Evolutionary conservation across 2,888 invertebrate genomes (phyloP), one percentile per base, ranked within the genome.

Genomic region (Eupithecia subumbrata): DNA sequence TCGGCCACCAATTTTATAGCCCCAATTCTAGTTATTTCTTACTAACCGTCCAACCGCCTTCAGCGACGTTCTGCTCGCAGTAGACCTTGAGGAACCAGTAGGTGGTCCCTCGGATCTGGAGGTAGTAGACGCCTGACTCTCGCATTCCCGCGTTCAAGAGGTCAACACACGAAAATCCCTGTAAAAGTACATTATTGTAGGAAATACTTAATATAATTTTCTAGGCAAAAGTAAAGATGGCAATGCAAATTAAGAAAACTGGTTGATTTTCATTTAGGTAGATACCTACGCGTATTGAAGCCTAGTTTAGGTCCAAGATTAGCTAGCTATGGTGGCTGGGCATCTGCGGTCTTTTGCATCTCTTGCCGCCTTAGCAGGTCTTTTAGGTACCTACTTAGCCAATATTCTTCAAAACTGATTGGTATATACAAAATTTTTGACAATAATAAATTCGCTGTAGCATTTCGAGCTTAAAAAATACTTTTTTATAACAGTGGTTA

Each of bases 51-150:
- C 98, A 98, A 74, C 98, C 98, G 75, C 98, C 98, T 85, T 98
- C 98, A 52, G 98, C 97, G 18, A 97, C 95, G 87, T 97, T 97
- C 90, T 98, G 98, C 86, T 98, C 98, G 90, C 98, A 98, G 91
- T 96, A 98, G 25, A 98, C 98, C 90, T 98, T 98, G 80, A 98
- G 95, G 95, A 98, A 98, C 98, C 98, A 98, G 92, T 98, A 98
- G 1, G 98, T 98, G 7, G 98, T 98, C 60, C 98, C 98, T 77
- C 98, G 96, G 84, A 98, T 98, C 95, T 98, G 98, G 74, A 98
- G 95, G 88, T 98, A 98, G 91, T 97, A 98, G 0, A 98, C 97
- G 37, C 98, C 98, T 30, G 97, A 98, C 83, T 97, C 97, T 78
- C 97, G 95, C 97, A 98, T 98, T 43, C 98, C 98, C 64, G 97